Evolutionary conservation across 2,888 invertebrate genomes (phyloP), one percentile per base, ranked within the genome.

Genomic region (Micropterix aruncella): DNA sequence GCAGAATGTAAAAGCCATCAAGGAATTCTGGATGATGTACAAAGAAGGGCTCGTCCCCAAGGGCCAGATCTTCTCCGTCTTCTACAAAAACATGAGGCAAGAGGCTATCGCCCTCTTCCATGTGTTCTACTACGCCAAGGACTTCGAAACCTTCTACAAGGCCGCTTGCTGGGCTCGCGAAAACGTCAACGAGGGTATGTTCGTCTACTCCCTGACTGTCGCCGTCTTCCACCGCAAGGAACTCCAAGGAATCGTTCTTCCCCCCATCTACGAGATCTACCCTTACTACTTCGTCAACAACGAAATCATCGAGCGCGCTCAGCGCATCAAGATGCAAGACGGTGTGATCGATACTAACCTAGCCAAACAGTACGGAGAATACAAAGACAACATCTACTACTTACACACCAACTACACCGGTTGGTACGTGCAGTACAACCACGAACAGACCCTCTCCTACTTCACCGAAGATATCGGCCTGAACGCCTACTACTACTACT

Each of bases 391-490:
- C 38, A 54, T 62, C n/a, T 73, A 66, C 51, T 59, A 72, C 18
- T 65, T 74, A 54, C 71, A 73, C 45, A 65, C 73, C 16, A 80
- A 80, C 57, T 79, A 79, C 53, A 75, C 76, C 12, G 73, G 68
- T 52, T 65, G 63, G 57, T 62, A 67, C 49, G 55, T 68, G 37
- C 59, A 65, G 51, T 73, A 71, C 54, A 73, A 75, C 51, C 56
- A 66, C 2, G 80, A 83, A 53, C 69, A 72, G 53, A 72, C 67
- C 46, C 52, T 83, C 45, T 66, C 75, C 37, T 83, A 83, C 62
- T 80, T 81, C 62, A 79, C 77, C 27, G 81, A 83, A 56, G 83
- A 83, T 55, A 65, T 83, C 52, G 81, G 79, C 47, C 62, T 79
- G 54, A 83, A 80, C 60, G 56, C 73, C 1, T 80, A 70, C 62